Base-by-base conservation (phyloP, 2,797 vertebrate species). In the Catharus ustulatus region DNA sequence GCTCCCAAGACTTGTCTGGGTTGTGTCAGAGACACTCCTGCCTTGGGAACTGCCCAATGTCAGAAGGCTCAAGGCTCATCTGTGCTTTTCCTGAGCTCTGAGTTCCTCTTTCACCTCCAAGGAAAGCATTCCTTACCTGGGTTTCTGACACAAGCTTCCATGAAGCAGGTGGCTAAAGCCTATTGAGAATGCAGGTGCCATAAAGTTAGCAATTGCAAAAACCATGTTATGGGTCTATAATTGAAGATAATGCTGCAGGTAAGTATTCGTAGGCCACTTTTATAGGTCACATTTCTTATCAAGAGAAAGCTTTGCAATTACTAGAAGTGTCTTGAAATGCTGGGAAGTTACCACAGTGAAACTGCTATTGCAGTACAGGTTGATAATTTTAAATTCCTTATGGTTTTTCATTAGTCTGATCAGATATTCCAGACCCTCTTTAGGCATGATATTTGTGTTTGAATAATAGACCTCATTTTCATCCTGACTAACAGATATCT, bases 21-120 rank as follows among this genome's bases (percentile, higher is more conserved):
- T 74, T 87, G 11, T 89, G 71, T 91, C 68, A 94, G 87, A 49
- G 40, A 64, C 72, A 34, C 72, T 75, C 8, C 58, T 83, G 54
- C 62, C 27, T 55, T 51, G 62, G 61, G 58, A 86, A 12, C 11
- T 26, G 66, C 77, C 11, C 5, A 2, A 2, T 71, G 32, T 71
- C 36, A 42, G 36, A 54, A 66, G n/a, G 59, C 40, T 62, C 4
- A 66, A 43, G 58, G 30, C 49, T 83, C 61, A 29, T 30, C 13
- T 68, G 54, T 7, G 8, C 46, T 58, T 86, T 75, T 84, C 27
- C 55, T 57, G 34, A 42, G 46, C 51, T 75, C 2, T 30, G 55
- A 43, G 52, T 51, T 89, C 27, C 59, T 76, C 43, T 85, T 85
- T 76, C 34, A 51, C 27, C 30, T 87, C 57, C 21, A 21, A 23